Conservation (phyloP, 2,888 invertebrate species). For the Myathropa florea region DNA sequence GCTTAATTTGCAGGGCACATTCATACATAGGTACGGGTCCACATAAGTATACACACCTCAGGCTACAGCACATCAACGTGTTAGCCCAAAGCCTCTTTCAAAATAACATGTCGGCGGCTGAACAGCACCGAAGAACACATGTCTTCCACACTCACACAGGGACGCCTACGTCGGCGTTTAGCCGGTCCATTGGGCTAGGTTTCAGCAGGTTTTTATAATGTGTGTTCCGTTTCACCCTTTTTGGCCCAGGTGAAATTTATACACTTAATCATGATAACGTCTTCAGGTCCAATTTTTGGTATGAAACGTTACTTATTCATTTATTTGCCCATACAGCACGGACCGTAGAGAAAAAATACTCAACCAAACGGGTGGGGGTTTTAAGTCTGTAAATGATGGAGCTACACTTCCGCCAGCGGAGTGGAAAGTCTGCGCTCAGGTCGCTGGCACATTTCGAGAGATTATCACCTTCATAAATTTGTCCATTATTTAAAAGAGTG, state of each 20-base stretch:
- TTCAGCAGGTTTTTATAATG: slow-evolving; percentile 65
- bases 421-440: slow-evolving; percentile 2
- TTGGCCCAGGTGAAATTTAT: slow-evolving; percentile 52
- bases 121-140: slow-evolving; percentile 31
- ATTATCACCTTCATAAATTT: slow-evolving; percentile 68
- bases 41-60: not conserved
- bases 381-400: slow-evolving; percentile 30
- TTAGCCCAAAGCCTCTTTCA: slow-evolving; percentile 22
- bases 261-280: slow-evolving; percentile 68
- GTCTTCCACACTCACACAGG: slow-evolving; percentile 21
- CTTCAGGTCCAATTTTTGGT: slow-evolving; percentile 61
- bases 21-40: not conserved
- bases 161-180: slow-evolving; percentile 50
- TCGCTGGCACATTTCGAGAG: slow-evolving; percentile 25
- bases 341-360: slow-evolving; percentile 1
- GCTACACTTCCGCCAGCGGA: slow-evolving; percentile 3
- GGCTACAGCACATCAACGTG: not conserved
- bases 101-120: slow-evolving; percentile 31
- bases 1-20: slow-evolving; percentile 57
- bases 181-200: slow-evolving; percentile 61
- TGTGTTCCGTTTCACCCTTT: slow-evolving; percentile 43
- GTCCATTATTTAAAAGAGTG: slow-evolving; percentile 57
- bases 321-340: slow-evolving; percentile 18
- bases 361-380: slow-evolving; percentile 20
- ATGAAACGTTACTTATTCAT: slow-evolving; percentile 49